Evolutionary conservation across 1,140 invertebrate species (phyloP), one percentile per base, ranked within the genome.

Genomic region (Probaryconus sp.): DNA sequence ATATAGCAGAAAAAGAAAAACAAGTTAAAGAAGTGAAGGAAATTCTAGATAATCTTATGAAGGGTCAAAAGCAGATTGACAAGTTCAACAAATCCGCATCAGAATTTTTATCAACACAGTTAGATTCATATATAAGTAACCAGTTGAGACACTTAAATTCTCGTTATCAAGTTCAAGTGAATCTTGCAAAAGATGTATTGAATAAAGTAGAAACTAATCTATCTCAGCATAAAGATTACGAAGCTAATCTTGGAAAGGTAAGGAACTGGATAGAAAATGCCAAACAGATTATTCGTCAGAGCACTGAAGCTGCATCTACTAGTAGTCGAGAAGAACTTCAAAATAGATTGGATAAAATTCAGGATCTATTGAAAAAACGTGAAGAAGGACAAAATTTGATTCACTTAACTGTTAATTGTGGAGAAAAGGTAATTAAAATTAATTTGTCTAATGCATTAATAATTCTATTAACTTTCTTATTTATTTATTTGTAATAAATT

Each of bases 351-450:
- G 91, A 94, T 64, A 92, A 93, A 77, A 93, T 94, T 16, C 93
- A 98, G 90, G 92, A 97, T 63, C 85, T 97, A 0, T 87, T 96
- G 10, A 90, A 90, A 60, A 92, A 92, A 81, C 92, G 97, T 37
- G 97, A 99, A 83, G 93, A 96, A 87, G 97, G 96, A 1, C 96
- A 98, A 80, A 94, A 93, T 80, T 84, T 97, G 3, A 92, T 98
- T 0, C 96, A 98, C 79, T 89, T 93, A 0, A 95, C 96, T 7
- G 92, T 98, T 0, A 97, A 96, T 75, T 95, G 93, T 83, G 96
- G 96, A 10, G 97, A 99, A 84, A 98, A 98, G 87, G 94, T 96
- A 1, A 85, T 95, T 38, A 3, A 35, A n/a, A 35, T 35, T 35
- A 35, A 35, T 35, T 35, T 35, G 3, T 35, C n/a, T n/a, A n/a